Percentiles rank a stretch among this genome's conserved stretches.
Conservation (phyloP, 2,888 invertebrate species). For the Stegana nigrithorax region DNA sequence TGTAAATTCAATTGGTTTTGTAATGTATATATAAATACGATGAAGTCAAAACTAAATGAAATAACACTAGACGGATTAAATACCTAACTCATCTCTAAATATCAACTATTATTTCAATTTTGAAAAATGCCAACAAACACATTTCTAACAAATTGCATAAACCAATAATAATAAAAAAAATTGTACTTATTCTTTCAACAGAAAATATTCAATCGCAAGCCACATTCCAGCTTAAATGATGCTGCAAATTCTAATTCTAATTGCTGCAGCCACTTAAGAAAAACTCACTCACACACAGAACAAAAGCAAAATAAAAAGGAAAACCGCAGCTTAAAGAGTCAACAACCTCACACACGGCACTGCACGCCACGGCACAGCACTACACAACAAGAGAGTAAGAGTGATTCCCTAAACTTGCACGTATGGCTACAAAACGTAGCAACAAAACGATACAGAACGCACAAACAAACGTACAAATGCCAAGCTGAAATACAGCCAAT, state of each 20-base stretch:
- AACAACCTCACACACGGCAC: constrained; percentile 45
- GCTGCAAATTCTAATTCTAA: no score
- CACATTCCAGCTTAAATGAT: constrained; percentile 9
- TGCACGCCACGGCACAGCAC: background rate
- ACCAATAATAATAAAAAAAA: background rate
- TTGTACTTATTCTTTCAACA: background rate
- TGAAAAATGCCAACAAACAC: no score
- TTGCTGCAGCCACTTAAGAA: constrained; percentile 16
- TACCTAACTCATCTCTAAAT: no score
- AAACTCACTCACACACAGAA: constrained; percentile 17
- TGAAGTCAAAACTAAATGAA: background rate
- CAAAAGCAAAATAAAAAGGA: constrained; percentile 19
- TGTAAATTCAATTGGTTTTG: background rate
- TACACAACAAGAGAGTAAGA: constrained; percentile 51
- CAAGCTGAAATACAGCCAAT: constrained; percentile 4
- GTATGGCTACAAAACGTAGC: constrained; percentile 25
- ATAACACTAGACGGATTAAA: no score
- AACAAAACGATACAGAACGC: background rate
- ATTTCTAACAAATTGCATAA: background rate
- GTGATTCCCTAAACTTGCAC: constrained; percentile 63
- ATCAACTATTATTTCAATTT: background rate
- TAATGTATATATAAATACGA: no score
- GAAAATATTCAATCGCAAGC: constrained; percentile 47
- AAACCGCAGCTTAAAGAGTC: constrained; percentile 33
- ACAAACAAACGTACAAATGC: background rate